Evolutionary conservation across 2,888 invertebrate species (phyloP).

Genomic region (Synergus laeviventris): DNA sequence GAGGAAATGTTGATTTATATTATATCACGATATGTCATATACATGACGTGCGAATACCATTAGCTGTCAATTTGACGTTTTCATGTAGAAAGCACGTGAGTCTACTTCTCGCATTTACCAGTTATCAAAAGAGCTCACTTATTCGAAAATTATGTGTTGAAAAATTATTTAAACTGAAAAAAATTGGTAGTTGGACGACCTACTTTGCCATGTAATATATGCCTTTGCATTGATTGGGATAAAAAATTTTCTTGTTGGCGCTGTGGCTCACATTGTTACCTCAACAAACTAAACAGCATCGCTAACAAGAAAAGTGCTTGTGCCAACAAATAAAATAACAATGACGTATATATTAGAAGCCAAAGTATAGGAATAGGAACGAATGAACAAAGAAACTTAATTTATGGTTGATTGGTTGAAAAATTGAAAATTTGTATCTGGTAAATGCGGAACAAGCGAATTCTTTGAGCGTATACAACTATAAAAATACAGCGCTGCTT

Average conservation of each 20-base stretch:
- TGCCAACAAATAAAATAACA: too few relatives aligned
- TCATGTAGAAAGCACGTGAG: conserved; percentile 6
- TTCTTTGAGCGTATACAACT: conserved; percentile 37
- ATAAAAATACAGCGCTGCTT: conserved; percentile 63
- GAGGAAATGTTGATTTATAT: background rate
- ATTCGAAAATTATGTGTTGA: too few relatives aligned
- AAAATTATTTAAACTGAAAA: too few relatives aligned
- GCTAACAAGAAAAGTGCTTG: too few relatives aligned
- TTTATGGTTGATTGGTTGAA: background rate
- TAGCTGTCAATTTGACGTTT: conserved; percentile 17
- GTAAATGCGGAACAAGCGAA: conserved; percentile 41
- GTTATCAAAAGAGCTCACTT: background rate
- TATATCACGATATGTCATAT: background rate
- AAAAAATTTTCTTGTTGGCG: too few relatives aligned
- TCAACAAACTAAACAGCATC: too few relatives aligned
- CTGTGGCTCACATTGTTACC: too few relatives aligned
- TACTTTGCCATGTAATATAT: too few relatives aligned
- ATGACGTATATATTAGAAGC: too few relatives aligned
- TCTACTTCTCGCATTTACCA: conserved; percentile 29
- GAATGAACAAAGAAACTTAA: background rate
- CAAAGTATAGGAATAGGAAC: too few relatives aligned
- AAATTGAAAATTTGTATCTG: conserved; percentile 3
- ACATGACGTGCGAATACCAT: conserved; percentile 28
- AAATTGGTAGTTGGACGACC: too few relatives aligned
- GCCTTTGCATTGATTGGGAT: too few relatives aligned